phyloP scores from a whole-genome alignment of 2,797 vertebrate species.

The Lemur catta region DNA sequence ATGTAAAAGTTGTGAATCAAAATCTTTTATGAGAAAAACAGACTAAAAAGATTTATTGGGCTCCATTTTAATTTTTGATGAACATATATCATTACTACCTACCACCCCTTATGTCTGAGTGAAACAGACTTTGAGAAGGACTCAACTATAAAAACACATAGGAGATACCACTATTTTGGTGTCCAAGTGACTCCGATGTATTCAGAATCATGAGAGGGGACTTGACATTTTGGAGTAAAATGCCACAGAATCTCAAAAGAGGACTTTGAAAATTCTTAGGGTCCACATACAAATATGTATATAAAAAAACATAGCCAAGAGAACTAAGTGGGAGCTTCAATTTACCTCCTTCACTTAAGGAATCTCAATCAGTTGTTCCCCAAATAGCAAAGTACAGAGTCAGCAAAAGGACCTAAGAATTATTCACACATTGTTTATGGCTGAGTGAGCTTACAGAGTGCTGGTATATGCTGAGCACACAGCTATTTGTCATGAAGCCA shows the following conservation, averaged over 20 bases:
- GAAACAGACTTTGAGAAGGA: background rate
- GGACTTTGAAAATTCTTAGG: background rate
- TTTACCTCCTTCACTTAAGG: conserved; percentile 49
- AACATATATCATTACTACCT: background rate
- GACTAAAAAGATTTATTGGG: background rate
- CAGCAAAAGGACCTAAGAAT: conserved; percentile 65
- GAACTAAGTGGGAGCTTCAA: conserved; percentile 13
- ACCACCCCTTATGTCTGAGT: background rate
- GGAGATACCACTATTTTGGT: background rate
- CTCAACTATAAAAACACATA: background rate
- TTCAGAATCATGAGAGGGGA: background rate
- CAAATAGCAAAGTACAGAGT: conserved; percentile 60
- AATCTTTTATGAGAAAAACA: conserved; percentile 26
- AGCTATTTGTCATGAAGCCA: conserved; percentile 75
- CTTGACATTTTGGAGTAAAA: conserved; percentile 28
- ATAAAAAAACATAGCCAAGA: background rate
- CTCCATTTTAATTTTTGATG: conserved; percentile 26
- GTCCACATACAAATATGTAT: background rate
- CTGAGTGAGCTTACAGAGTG: conserved; percentile 54
- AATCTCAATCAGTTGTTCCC: conserved; percentile 48
- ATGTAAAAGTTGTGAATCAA: background rate
- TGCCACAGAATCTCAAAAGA: conserved; percentile 11
- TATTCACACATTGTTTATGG: conserved; percentile 67
- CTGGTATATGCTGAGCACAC: conserved; percentile 70
- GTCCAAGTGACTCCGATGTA: background rate